Conservation (phyloP, 2,113 vertebrate species). For the Vulpes ferrilata region DNA sequence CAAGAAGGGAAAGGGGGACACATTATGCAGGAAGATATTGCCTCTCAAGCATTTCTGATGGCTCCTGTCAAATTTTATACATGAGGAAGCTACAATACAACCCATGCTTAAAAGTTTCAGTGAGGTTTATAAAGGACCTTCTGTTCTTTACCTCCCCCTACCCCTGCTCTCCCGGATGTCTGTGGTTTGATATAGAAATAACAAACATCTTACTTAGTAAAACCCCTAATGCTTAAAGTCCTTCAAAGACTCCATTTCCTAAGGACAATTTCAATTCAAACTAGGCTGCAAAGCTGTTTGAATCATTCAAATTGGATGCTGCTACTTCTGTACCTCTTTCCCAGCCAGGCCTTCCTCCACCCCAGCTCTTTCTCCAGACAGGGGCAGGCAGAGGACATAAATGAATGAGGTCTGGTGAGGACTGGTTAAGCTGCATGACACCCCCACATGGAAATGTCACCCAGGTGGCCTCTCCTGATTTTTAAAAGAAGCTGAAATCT, state of each 20-base stretch:
- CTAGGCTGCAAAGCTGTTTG: not conserved
- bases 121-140: not conserved
- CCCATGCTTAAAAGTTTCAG: not conserved
- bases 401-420: not conserved
- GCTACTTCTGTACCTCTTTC: not conserved
- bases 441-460: not conserved
- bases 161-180: not conserved
- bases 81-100: not conserved
- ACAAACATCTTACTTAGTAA: not conserved
- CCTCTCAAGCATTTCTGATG: not conserved
- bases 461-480: not conserved
- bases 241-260: not conserved
- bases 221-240: not conserved
- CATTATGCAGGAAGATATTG: too few relatives aligned
- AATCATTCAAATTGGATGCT: accelerated
- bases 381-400: not conserved
- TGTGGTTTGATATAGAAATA: not conserved
- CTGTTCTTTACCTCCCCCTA: too few relatives aligned
- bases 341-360: not conserved
- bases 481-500: not conserved
- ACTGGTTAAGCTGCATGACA: not conserved
- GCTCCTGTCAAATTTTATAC: not conserved
- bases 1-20: not conserved
- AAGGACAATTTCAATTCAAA: not conserved
- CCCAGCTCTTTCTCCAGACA: not conserved